Evolutionary conservation across 2,888 invertebrate species (phyloP).

Genomic region (Ischnura elegans): DNA sequence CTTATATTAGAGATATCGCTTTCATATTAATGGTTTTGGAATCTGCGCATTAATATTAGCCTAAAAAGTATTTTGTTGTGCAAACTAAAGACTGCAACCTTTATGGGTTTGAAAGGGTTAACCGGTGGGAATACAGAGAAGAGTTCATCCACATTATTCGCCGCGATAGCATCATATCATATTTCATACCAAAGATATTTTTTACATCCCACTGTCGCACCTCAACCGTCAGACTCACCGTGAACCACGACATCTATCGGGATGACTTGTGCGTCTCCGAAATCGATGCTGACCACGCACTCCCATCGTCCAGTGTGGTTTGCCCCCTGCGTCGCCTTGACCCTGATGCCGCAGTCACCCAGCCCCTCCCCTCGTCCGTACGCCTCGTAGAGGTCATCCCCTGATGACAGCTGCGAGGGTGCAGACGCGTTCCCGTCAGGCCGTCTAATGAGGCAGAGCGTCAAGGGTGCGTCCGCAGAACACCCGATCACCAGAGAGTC

Average conservation of each 20-base stretch:
- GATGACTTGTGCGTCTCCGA: neutral
- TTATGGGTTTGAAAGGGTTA: too few species aligned
- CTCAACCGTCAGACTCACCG: neutral
- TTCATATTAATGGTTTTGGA: too few species aligned
- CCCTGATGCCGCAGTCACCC: neutral
- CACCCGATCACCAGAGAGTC: neutral
- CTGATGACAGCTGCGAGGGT: neutral
- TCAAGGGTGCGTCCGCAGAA: neutral
- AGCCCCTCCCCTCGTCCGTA: neutral
- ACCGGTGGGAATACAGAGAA: too few species aligned
- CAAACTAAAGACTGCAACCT: too few species aligned
- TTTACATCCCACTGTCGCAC: neutral
- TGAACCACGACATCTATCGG: neutral
- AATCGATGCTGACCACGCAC: conserved; percentile 14
- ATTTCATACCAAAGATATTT: too few species aligned
- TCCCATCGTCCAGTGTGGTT: neutral
- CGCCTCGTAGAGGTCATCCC: neutral
- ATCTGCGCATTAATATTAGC: too few species aligned
- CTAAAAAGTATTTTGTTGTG: too few species aligned
- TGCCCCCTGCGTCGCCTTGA: neutral
- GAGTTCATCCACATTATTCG: too few species aligned
- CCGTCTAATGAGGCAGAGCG: conserved; percentile 22
- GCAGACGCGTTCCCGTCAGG: neutral
- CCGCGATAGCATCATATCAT: too few species aligned
- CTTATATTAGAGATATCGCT: too few species aligned